These are phyloP conservation scores for Philantomba maxwellii DNA, from an alignment of 2,113 vertebrate species.

Conservation along the genomic window DNA sequence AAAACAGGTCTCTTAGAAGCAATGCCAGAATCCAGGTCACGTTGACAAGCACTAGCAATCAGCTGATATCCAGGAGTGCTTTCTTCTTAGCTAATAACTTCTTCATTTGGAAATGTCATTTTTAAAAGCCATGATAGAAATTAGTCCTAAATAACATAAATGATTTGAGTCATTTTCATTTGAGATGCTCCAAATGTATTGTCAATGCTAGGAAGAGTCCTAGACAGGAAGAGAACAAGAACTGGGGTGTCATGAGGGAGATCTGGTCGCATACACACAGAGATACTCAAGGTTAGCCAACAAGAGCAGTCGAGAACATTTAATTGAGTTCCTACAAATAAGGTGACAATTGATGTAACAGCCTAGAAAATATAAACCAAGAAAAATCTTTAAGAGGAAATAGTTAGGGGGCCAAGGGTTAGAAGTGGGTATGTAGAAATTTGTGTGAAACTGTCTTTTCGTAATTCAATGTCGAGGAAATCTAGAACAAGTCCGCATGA, in stretches of 20 bases:
- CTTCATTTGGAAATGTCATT: conserved; percentile 42
- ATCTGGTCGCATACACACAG: background rate
- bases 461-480: background rate
- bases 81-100: conserved; percentile 10
- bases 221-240: background rate
- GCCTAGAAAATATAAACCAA: background rate
- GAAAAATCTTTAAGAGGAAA: background rate
- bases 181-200: background rate
- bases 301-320: background rate
- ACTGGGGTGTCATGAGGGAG: fast-evolving
- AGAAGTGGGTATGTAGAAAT: background rate
- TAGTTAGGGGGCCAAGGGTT: background rate
- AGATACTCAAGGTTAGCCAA: background rate
- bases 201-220: conserved; percentile 17
- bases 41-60: background rate
- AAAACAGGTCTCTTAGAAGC: background rate
- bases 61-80: conserved; percentile 4
- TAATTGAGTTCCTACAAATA: background rate
- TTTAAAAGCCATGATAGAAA: conserved; percentile 38
- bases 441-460: background rate
- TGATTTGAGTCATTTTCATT: conserved; percentile 14
- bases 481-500: background rate
- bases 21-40: background rate
- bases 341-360: background rate
- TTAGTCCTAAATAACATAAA: conserved; percentile 22